Base-by-base conservation (phyloP, 2,888 invertebrate species). In the Gibbula magus region DNA sequence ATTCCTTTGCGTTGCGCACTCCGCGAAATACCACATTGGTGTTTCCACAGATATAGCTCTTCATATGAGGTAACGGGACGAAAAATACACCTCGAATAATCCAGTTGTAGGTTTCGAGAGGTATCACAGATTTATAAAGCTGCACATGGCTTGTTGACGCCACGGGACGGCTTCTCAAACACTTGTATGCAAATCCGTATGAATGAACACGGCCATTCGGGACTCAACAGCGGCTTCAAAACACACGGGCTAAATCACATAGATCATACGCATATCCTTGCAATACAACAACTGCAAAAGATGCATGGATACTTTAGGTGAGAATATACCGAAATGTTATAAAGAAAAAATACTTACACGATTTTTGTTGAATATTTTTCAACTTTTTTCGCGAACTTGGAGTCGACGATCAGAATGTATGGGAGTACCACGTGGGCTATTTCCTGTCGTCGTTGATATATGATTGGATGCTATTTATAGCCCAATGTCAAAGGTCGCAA, bases 131-230 rank as follows among this genome's bases (percentile, higher is more conserved):
- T 45, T 45, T 1, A 1, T 4, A 45, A 45, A 45, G 29, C 61
- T 61, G 29, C 8, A 61, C 61, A 61, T 61, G 10, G 29, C 61
- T 61, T 61, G 45, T 45, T 45, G 45, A 45, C 45, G 45, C 45
- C 45, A 45, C 13, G 13, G 45, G 45, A 45, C 45, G 45, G 45
- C 45, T 45, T 10, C 45, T 45, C 56, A 67, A 75, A 66, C 82
- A 82, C 79, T 82, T 84, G 82, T 84, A 84, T 82, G 82, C 82
- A 82, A 84, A 84, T 84, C 77, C 61, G 70, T 80, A 85, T 85
- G 85, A 85, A 85, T 85, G 85, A 82, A 83, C 79, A 76, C 77
- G 77, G 76, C 70, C 61, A 8, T 29, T 29, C 29, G 29, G 61
- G 29, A 61, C 61, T n/a, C 29, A 4, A n/a, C 13, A 61, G 29